Evolutionary conservation across 2,113 vertebrate genomes (phyloP).

Genomic region (Myrmophylax atrothorax): DNA sequence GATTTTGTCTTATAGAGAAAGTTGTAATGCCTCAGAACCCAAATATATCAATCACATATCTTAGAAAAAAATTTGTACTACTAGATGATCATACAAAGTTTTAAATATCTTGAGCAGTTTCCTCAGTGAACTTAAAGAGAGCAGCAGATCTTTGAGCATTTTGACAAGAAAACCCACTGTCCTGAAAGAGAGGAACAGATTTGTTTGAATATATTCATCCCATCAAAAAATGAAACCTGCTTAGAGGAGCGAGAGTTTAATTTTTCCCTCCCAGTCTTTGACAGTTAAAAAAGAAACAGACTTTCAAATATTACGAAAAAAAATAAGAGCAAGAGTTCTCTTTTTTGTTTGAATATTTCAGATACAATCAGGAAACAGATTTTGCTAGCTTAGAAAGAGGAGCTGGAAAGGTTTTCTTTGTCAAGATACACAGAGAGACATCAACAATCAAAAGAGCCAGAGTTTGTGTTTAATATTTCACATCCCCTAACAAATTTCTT

Average conservation of each 20-base stretch:
- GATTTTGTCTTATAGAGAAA: background rate
- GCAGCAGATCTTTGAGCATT: slow-evolving; percentile 64
- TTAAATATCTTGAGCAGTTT: background rate
- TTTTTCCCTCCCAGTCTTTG: slow-evolving; percentile 51
- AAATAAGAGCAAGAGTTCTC: slow-evolving; percentile 56
- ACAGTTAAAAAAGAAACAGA: slow-evolving; percentile 72
- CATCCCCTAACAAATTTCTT: background rate
- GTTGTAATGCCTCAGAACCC: background rate
- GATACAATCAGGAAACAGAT: slow-evolving; percentile 62
- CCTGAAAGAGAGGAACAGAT: slow-evolving; percentile 71
- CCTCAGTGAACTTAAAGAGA: slow-evolving; percentile 50
- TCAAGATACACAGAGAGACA: background rate
- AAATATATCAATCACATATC: background rate
- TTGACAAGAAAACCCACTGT: slow-evolving; percentile 63
- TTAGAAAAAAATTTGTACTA: background rate
- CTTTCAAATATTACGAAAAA: slow-evolving; percentile 68
- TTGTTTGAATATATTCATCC: slow-evolving; percentile 70
- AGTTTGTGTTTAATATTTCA: background rate
- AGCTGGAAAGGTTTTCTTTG: slow-evolving; percentile 57
- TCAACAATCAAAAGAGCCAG: slow-evolving; percentile 37
- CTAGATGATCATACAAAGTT: background rate
- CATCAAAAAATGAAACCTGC: slow-evolving; percentile 5
- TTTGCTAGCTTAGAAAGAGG: slow-evolving; percentile 51
- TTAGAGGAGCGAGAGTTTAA: slow-evolving; percentile 55
- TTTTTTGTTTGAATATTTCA: slow-evolving; percentile 50